These are phyloP conservation scores for Cyclophora punctaria DNA, from an alignment of 2,888 invertebrate genomes.

Conservation along the genomic window DNA sequence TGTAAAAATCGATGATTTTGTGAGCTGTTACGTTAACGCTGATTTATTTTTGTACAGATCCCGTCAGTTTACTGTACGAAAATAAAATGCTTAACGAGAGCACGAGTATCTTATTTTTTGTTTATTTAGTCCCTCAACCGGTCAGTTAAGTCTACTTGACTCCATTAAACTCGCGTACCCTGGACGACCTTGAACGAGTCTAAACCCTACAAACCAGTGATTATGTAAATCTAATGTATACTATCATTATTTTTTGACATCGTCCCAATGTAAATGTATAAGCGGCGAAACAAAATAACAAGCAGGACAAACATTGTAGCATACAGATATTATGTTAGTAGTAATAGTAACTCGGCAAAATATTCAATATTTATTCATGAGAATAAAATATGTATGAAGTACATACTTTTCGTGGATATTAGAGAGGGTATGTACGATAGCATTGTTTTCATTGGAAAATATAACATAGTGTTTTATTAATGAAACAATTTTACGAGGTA, in stretches of 20 bases:
- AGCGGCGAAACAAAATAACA: constrained; percentile 7
- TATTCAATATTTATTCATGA: constrained; percentile 55
- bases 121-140: too few species aligned
- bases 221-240: too few species aligned
- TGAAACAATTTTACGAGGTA: constrained; percentile 20
- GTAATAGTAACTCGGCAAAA: constrained; percentile 25
- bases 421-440: constrained; percentile 21
- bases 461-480: constrained; percentile 10
- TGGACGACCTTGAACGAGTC: too few species aligned
- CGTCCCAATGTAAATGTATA: not conserved
- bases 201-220: not conserved
- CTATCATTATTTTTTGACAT: not conserved
- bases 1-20: constrained; percentile 7
- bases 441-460: constrained; percentile 26
- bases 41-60: constrained; percentile 15
- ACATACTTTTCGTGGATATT: constrained; percentile 34
- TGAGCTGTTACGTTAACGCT: constrained; percentile 6
- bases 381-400: constrained; percentile 45
- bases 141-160: too few species aligned
- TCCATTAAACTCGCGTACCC: too few species aligned
- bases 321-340: constrained; percentile 23
- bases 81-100: constrained; percentile 12
- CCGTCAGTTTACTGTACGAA: constrained; percentile 10
- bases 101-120: not conserved
- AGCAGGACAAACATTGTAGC: constrained; percentile 10